Conservation (phyloP, 2,113 vertebrate genomes). For the Aegithalos caudatus region DNA sequence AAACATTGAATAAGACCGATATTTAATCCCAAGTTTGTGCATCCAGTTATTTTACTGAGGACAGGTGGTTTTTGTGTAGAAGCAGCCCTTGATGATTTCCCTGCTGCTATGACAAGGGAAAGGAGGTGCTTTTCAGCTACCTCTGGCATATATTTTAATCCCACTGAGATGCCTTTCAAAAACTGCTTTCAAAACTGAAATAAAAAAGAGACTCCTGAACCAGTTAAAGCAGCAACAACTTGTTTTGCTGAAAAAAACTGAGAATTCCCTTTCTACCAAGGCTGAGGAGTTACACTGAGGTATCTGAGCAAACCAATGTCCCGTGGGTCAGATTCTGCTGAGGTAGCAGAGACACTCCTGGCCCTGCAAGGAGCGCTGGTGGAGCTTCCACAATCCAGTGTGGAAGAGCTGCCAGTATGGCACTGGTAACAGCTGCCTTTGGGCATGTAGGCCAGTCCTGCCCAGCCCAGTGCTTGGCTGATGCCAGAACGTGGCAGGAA, state of each 20-base stretch:
- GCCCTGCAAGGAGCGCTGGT: neutral
- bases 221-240: neutral
- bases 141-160: neutral
- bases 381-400: fast-evolving
- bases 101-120: neutral
- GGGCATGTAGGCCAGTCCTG: too few relatives aligned
- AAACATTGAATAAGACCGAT: neutral
- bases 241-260: neutral
- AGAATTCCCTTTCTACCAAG: neutral
- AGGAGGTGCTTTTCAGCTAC: neutral
- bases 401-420: neutral
- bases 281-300: neutral
- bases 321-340: neutral
- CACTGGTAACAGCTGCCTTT: too few relatives aligned
- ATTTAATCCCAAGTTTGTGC: neutral
- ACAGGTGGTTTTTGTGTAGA: neutral
- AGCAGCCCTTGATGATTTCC: neutral
- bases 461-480: too few relatives aligned
- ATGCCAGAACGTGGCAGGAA: too few relatives aligned
- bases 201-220: neutral
- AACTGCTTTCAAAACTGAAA: neutral
- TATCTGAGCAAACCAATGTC: neutral
- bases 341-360: neutral
- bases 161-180: neutral
- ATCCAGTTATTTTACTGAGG: neutral